A percentile compares a stretch with the other conserved stretches of the same genome.
Evolutionary conservation across 2,888 invertebrate species (phyloP).

Genomic region (Megastigmus dorsalis): DNA sequence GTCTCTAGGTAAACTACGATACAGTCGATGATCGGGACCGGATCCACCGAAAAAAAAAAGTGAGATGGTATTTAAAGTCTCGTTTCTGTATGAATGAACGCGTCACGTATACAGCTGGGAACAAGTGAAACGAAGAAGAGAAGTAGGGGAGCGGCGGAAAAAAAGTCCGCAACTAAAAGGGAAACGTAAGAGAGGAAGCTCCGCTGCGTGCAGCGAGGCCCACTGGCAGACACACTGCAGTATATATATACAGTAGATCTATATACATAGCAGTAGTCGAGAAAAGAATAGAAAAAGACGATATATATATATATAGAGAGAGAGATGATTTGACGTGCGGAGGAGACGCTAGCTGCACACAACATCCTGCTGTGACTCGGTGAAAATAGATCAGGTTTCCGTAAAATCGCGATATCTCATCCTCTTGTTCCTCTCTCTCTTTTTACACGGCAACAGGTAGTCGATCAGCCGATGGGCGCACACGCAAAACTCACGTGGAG

Average conservation of each 20-base stretch:
- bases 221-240: too few species aligned
- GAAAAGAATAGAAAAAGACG: slow-evolving; percentile 42
- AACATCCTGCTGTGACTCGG: slow-evolving; percentile 51
- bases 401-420: slow-evolving; percentile 67
- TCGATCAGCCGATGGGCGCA: slow-evolving; percentile 33
- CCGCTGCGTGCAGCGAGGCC: neutral
- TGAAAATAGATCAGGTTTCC: slow-evolving; percentile 70
- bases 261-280: neutral
- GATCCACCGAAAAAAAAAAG: too few species aligned
- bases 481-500: slow-evolving; percentile 45
- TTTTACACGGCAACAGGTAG: slow-evolving; percentile 59
- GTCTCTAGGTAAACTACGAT: too few species aligned
- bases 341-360: slow-evolving; percentile 2
- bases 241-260: too few species aligned
- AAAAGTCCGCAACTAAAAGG: slow-evolving; percentile 16
- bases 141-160: neutral
- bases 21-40: too few species aligned
- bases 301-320: neutral
- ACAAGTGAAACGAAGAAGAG: slow-evolving; percentile 30
- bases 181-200: slow-evolving; percentile 41
- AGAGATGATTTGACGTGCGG: too few species aligned
- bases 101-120: neutral
- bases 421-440: slow-evolving; percentile 9
- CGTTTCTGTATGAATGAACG: slow-evolving; percentile 26
- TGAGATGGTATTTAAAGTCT: slow-evolving; percentile 4